Percentiles rank a stretch among this genome's conserved stretches.
These are phyloP conservation scores for Cephonodes hylas DNA, from an alignment of 2,888 invertebrate genomes.

Conservation along the genomic window DNA sequence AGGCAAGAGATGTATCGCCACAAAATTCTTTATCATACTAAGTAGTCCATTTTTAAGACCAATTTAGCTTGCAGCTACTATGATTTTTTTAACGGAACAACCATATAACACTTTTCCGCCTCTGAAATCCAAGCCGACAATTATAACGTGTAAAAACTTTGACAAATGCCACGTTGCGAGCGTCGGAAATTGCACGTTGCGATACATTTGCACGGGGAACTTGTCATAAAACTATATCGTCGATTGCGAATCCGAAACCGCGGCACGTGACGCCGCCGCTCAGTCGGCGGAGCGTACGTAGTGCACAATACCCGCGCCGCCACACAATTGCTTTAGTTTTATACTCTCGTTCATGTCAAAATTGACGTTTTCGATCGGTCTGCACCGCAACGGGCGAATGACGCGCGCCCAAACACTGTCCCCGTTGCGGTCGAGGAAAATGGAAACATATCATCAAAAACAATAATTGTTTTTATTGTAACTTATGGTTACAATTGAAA, in stretches of 20 bases:
- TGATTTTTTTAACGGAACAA: no score
- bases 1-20: no score
- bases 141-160: no score
- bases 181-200: no score
- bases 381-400: constrained; percentile 38
- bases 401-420: constrained; percentile 27
- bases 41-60: no score
- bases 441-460: not conserved
- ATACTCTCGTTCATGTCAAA: constrained; percentile 33
- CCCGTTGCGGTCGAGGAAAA: constrained; percentile 15
- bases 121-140: no score
- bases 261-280: constrained; percentile 35
- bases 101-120: no score
- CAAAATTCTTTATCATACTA: no score
- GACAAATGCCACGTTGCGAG: no score
- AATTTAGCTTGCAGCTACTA: no score
- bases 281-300: constrained; percentile 20
- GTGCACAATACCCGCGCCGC: constrained; percentile 38
- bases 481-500: not conserved
- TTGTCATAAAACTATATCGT: constrained; percentile 30
- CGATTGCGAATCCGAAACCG: constrained; percentile 25
- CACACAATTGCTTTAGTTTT: constrained; percentile 50
- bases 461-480: not conserved
- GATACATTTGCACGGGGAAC: no score
- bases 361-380: constrained; percentile 54